Evolutionary conservation across 2,888 invertebrate species (phyloP).

Genomic region (Cynaeus angustus): DNA sequence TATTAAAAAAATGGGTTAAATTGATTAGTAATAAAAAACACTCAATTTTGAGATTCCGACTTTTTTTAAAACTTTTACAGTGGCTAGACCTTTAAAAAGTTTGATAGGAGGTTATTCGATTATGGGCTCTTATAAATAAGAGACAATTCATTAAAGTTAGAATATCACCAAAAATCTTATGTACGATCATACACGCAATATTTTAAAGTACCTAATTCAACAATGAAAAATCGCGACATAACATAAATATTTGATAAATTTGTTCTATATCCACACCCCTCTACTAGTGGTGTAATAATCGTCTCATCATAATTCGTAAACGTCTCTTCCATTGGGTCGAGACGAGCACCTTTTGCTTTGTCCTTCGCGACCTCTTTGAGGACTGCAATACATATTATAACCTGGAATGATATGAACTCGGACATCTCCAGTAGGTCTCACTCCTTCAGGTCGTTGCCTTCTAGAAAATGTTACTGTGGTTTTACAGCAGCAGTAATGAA

Average conservation of each 20-base stretch:
- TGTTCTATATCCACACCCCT: slow-evolving; percentile 67
- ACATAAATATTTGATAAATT: slow-evolving; percentile 17
- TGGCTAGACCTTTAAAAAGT: background rate
- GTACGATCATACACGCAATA: no score
- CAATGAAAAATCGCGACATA: slow-evolving; percentile 12
- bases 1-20: no score
- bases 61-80: background rate
- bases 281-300: slow-evolving; percentile 61
- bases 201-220: background rate
- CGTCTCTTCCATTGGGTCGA: slow-evolving; percentile 73
- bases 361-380: slow-evolving; percentile 72
- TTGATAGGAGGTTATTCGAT: slow-evolving; percentile 11
- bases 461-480: slow-evolving; percentile 80
- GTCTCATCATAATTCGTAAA: slow-evolving; percentile 75
- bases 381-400: slow-evolving; percentile 80
- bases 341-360: slow-evolving; percentile 67
- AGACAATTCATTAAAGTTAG: slow-evolving; percentile 7
- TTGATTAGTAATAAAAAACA: no score
- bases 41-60: no score
- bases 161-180: slow-evolving; percentile 22
- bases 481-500: slow-evolving; percentile 88
- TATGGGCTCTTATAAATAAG: slow-evolving; percentile 20
- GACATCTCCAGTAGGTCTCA: slow-evolving; percentile 76
- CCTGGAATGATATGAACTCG: slow-evolving; percentile 83
- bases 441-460: slow-evolving; percentile 73